phyloP scores from a whole-genome alignment of 2,113 vertebrate species.

The Raja brachyura region DNA sequence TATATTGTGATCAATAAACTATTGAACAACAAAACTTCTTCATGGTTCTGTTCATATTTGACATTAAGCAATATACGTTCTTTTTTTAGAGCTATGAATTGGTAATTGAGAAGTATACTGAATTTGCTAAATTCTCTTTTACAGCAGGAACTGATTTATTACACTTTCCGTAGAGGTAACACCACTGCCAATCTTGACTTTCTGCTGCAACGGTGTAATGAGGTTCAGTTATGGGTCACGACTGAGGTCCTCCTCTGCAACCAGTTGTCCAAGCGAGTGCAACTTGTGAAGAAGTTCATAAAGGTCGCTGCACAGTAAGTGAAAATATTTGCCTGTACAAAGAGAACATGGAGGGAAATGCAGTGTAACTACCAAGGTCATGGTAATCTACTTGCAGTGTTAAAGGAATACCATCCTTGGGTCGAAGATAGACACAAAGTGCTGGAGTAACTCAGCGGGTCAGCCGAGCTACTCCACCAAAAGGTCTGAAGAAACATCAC shows the following conservation, averaged over 20 bases:
- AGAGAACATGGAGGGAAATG: background rate
- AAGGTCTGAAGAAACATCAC: no score
- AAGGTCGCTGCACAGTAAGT: slow-evolving; percentile 96
- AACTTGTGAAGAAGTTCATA: slow-evolving; percentile 96
- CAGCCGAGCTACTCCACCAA: no score
- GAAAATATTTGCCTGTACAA: background rate
- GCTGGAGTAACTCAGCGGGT: no score
- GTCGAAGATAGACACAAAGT: no score
- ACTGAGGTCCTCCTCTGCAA: slow-evolving; percentile 85
- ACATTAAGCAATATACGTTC: background rate
- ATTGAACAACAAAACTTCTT: background rate
- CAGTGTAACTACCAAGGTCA: background rate
- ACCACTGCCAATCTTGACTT: slow-evolving; percentile 78
- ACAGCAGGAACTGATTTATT: slow-evolving; percentile 94
- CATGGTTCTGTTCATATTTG: background rate
- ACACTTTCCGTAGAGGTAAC: slow-evolving; percentile 78
- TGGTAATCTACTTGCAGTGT: no score
- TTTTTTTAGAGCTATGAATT: no score
- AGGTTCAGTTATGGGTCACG: slow-evolving; percentile 94
- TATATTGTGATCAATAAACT: background rate
- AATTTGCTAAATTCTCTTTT: slow-evolving; percentile 44
- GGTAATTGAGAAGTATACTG: background rate
- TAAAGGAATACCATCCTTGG: background rate
- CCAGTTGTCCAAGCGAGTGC: slow-evolving; percentile 82
- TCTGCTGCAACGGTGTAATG: slow-evolving; percentile 86